phyloP scores from a whole-genome alignment of 1,140 invertebrate species.

The Phortica variegata region DNA sequence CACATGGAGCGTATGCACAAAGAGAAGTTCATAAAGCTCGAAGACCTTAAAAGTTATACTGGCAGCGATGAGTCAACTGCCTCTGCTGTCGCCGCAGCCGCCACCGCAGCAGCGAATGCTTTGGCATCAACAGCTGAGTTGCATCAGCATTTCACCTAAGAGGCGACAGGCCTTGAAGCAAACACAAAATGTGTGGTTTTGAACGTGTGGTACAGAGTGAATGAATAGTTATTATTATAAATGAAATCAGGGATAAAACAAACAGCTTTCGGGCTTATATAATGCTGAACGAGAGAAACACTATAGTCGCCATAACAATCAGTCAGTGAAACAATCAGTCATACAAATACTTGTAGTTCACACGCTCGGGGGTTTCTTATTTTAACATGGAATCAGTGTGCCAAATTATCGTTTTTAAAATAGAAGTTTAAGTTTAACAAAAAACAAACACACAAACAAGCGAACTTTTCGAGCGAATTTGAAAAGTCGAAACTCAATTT shows the following conservation, averaged over 20 bases:
- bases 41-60: constrained; percentile 44
- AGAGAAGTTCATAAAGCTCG: constrained; percentile 61
- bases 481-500: constrained; percentile 39
- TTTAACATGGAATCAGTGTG: constrained; percentile 52
- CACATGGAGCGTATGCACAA: constrained; percentile 87
- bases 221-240: constrained; percentile 30
- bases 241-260: constrained; percentile 42
- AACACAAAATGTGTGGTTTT: constrained; percentile 1
- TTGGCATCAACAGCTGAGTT: constrained; percentile 33
- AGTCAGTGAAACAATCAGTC: too few relatives aligned
- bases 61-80: constrained; percentile 1
- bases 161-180: too few relatives aligned
- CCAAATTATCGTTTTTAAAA: constrained; percentile 43
- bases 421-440: constrained; percentile 27
- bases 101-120: constrained; percentile 32
- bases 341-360: too few relatives aligned
- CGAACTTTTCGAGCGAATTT: constrained; percentile 12
- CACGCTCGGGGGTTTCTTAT: constrained; percentile 38
- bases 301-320: constrained; percentile 10
- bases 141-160: constrained; percentile 47
- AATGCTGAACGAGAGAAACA: too few relatives aligned
- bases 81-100: constrained; percentile 23
- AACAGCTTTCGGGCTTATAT: constrained; percentile 6
- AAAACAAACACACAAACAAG: constrained; percentile 4
- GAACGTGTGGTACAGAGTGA: constrained; percentile 19